Evolutionary conservation across 1,140 invertebrate species (phyloP).

Genomic region (Saccostrea echinata): DNA sequence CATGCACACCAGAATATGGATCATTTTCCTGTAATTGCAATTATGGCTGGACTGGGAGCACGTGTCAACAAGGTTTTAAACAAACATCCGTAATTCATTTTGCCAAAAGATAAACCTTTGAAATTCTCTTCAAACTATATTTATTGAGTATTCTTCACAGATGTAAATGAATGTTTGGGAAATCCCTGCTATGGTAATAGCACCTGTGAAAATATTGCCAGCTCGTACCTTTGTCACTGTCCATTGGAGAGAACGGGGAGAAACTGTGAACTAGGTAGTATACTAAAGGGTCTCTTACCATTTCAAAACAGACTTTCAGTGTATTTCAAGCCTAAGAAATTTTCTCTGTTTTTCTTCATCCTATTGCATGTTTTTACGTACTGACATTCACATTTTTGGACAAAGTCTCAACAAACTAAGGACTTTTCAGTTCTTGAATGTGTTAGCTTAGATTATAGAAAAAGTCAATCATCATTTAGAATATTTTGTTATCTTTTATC

Average conservation of each 20-base stretch:
- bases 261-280: conserved; percentile 20
- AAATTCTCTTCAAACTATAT: background rate
- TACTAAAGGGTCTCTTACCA: too few relatives aligned
- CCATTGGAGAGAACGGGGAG: background rate
- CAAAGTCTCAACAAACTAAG: too few relatives aligned
- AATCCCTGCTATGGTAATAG: conserved; percentile 21
- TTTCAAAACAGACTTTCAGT: too few relatives aligned
- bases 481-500: background rate
- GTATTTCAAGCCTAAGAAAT: too few relatives aligned
- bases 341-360: too few relatives aligned
- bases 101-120: background rate
- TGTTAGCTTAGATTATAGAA: background rate
- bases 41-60: conserved; percentile 20
- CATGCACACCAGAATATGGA: conserved; percentile 17
- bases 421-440: too few relatives aligned
- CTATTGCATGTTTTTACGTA: too few relatives aligned
- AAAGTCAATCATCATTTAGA: background rate
- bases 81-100: background rate
- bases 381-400: too few relatives aligned
- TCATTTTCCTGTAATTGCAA: conserved; percentile 28
- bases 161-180: conserved; percentile 45
- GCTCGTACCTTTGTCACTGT: conserved; percentile 46
- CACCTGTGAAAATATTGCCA: conserved; percentile 32
- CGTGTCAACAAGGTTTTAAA: conserved; percentile 36
- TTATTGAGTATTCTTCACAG: conserved; percentile 1